Evolutionary conservation across 2,113 vertebrate species (phyloP).

Genomic region (Brachyhypopomus gauderio): DNA sequence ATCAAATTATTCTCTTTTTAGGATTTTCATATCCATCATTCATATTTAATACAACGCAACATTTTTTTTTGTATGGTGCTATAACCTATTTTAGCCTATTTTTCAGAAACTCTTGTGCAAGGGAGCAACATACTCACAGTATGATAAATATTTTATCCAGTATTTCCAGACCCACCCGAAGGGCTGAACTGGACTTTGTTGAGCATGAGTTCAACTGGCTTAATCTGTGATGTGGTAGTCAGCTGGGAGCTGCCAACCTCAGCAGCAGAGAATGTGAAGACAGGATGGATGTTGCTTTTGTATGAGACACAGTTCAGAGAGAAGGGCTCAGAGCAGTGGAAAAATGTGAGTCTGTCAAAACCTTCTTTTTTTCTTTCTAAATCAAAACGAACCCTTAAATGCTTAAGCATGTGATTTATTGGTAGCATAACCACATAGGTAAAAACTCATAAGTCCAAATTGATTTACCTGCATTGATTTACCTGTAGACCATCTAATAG

Average conservation of each 20-base stretch:
- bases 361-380: not conserved
- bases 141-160: slow-evolving; percentile 13
- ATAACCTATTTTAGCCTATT: too few relatives aligned
- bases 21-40: too few relatives aligned
- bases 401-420: too few relatives aligned
- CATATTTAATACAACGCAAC: too few relatives aligned
- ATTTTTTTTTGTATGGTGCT: too few relatives aligned
- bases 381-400: not conserved
- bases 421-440: too few relatives aligned
- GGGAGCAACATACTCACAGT: not conserved
- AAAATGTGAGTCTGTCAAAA: slow-evolving; percentile 40
- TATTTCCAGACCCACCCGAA: slow-evolving; percentile 67
- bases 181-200: slow-evolving; percentile 88
- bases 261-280: slow-evolving; percentile 75
- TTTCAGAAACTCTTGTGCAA: not conserved
- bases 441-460: too few relatives aligned
- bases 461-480: too few relatives aligned
- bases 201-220: slow-evolving; percentile 77
- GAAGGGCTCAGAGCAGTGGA: slow-evolving; percentile 59
- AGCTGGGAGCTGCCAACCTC: slow-evolving; percentile 85
- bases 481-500: not conserved
- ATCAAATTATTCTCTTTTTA: too few relatives aligned
- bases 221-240: slow-evolving; percentile 81
- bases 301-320: slow-evolving; percentile 87
- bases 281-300: slow-evolving; percentile 86